Base-by-base conservation (phyloP, 2,888 invertebrate genomes). In the Gymnocheta viridis region DNA sequence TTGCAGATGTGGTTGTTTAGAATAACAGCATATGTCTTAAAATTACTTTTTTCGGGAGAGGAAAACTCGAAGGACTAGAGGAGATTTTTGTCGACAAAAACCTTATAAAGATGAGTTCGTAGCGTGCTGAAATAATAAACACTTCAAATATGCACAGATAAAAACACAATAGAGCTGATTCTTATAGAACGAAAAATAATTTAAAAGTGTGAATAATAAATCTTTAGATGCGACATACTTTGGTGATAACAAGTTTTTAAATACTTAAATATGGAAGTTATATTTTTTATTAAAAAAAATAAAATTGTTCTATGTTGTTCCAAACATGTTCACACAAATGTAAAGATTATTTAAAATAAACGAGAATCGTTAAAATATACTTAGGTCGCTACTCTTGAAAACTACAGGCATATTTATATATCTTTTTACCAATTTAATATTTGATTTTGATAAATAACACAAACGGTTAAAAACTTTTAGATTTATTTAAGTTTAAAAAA, bases 361-460 rank as follows among this genome's bases (percentile, higher is more conserved):
- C n/a, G n/a, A n/a, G n/a, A n/a, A n/a, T n/a, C n/a, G n/a, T 47
- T 19, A 47, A n/a, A 47, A 19, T 10, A 3, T 9, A 47, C 10
- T 19, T 27, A 24, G 2, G 51, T 14, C 24, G 51, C 24, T 51
- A 12, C 24, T 10, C 4, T 2, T 0, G 24, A 12, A 51, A 51
- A 24, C 22, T 9, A 2, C 49, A 4, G 4, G 4, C 14, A 41
- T 1, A n/a, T n/a, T n/a, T 27, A 4, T 27, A 22, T 2, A 27
- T 62, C 54, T 12, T 54, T 32, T 66, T 10, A 54, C 22, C 44
- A 41, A 56, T 49, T 54, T 47, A 64, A 38, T 12, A 58, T 76
- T 74, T 67, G 56, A 77, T 69, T 77, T 69, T 77, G 58, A 77
- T 77, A 77, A 77, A 77, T 77, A 47, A 60, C 49, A 29, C 60